A percentile compares a stretch with the other conserved stretches of the same genome.
Evolutionary conservation across 2,113 vertebrate genomes (phyloP).

Genomic region (Merops nubicus): DNA sequence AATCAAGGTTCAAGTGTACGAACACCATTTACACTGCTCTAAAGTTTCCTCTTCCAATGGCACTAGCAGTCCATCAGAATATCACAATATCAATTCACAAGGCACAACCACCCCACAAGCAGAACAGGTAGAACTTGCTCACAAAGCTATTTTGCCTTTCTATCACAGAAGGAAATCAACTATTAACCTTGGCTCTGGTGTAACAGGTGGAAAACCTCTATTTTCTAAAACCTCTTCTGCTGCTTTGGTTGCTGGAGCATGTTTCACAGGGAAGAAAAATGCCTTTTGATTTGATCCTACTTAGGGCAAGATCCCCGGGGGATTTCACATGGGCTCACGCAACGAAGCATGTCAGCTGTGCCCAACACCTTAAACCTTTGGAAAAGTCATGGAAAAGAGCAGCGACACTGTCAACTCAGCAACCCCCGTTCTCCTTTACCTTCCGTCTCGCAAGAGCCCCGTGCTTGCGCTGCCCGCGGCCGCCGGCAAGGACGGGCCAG

Average conservation of each 20-base stretch:
- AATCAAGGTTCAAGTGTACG: neutral
- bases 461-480: neutral
- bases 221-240: neutral
- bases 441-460: neutral
- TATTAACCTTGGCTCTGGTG: neutral
- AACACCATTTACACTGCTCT: neutral
- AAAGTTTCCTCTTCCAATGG: neutral
- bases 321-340: neutral
- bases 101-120: neutral
- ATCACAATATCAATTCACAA: neutral
- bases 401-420: neutral
- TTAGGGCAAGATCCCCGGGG: neutral
- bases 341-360: neutral
- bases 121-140: neutral
- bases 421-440: accelerated
- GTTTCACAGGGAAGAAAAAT: neutral
- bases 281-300: neutral
- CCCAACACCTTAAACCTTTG: neutral
- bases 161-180: neutral
- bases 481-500: neutral
- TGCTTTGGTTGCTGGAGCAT: neutral
- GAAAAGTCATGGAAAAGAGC: accelerated
- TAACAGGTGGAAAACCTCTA: neutral
- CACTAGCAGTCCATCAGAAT: neutral
- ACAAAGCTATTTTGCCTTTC: neutral